These are phyloP conservation scores for Augochlora pura DNA, from an alignment of 1,140 invertebrate genomes.

Conservation along the genomic window DNA sequence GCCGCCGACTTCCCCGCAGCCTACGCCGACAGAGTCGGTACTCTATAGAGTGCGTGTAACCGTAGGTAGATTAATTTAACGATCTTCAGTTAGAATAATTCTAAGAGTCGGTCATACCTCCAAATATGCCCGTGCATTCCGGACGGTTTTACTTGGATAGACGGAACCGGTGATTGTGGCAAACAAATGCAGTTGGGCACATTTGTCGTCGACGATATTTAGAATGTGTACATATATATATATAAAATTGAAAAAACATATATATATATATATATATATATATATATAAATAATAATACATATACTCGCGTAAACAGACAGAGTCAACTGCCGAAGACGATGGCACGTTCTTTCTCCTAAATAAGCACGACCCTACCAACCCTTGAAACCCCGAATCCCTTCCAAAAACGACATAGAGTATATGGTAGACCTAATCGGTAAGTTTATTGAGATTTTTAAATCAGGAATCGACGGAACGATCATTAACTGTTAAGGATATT, in stretches of 20 bases:
- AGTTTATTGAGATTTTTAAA: slow-evolving; percentile 71
- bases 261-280: slow-evolving; percentile 8
- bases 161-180: background rate
- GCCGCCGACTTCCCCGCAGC: background rate
- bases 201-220: slow-evolving; percentile 37
- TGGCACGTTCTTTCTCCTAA: slow-evolving; percentile 53
- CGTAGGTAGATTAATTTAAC: slow-evolving; percentile 79
- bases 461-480: slow-evolving; percentile 70
- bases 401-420: slow-evolving; percentile 37
- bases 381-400: background rate
- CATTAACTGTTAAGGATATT: slow-evolving; percentile 70
- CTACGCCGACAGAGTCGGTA: slow-evolving; percentile 47
- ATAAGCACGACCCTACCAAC: slow-evolving; percentile 45
- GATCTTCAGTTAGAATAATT: slow-evolving; percentile 76
- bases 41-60: slow-evolving; percentile 67
- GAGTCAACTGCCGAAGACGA: slow-evolving; percentile 46
- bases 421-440: slow-evolving; percentile 61
- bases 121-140: slow-evolving; percentile 9
- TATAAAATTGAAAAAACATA: slow-evolving; percentile 53
- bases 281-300: slow-evolving; percentile 42
- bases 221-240: slow-evolving; percentile 47
- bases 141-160: too few species aligned
- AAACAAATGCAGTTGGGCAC: slow-evolving; percentile 2
- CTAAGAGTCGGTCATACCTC: slow-evolving; percentile 38
- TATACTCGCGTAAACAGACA: slow-evolving; percentile 50